phyloP scores from a whole-genome alignment of 2,888 invertebrate genomes.

The Thyatira batis region DNA sequence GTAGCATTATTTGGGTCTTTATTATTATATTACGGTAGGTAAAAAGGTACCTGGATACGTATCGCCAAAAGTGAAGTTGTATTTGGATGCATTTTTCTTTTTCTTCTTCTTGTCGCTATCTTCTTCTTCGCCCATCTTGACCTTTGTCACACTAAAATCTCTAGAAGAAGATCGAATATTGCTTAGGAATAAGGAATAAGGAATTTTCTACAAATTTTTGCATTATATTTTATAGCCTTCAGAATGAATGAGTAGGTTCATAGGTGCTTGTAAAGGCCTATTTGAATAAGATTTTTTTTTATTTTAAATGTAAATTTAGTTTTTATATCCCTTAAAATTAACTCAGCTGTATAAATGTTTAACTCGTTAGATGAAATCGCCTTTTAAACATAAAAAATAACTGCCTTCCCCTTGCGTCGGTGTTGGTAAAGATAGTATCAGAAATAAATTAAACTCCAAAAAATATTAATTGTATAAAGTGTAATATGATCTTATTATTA shows the following conservation, averaged over 20 bases:
- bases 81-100: conserved; percentile 70
- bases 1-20: neutral
- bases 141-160: conserved; percentile 10
- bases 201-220: neutral
- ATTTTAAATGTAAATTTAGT: neutral
- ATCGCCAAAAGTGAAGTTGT: conserved; percentile 78
- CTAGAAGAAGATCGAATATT: conserved; percentile 3
- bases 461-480: conserved; percentile 33
- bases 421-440: neutral
- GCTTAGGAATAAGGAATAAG: too few relatives aligned
- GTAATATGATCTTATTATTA: conserved; percentile 35
- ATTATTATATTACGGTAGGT: neutral
- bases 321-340: neutral
- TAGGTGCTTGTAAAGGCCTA: too few relatives aligned
- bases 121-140: conserved; percentile 62
- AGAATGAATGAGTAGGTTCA: too few relatives aligned
- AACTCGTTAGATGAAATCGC: too few relatives aligned
- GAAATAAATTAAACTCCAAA: conserved; percentile 14
- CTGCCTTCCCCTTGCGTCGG: too few relatives aligned
- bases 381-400: too few relatives aligned
- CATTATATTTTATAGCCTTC: too few relatives aligned
- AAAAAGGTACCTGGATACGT: conserved; percentile 71
- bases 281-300: too few relatives aligned
- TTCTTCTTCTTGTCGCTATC: conserved; percentile 62
- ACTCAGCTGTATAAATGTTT: neutral